Evolutionary conservation across 2,888 invertebrate genomes (phyloP), one percentile per base, ranked within the genome.

Genomic region (Drosophila mimetica): DNA sequence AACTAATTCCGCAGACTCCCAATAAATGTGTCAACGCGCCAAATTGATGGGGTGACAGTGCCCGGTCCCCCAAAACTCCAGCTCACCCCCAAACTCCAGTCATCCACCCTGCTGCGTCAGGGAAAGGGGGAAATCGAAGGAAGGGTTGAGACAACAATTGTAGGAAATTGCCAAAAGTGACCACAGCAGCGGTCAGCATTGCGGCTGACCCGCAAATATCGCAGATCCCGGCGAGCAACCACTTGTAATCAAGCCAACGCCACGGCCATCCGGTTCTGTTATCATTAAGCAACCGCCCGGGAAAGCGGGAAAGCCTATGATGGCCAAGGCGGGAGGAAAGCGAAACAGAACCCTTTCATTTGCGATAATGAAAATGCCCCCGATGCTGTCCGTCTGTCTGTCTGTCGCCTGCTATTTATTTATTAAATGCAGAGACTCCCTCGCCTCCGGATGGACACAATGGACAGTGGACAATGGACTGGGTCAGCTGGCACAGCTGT

Each of bases 161-260:
- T 57, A 67, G 80, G 74, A 86, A 81, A 88, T 87, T 86, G 77
- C 79, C 86, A 86, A 81, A 88, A 89, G 81, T 87, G 89, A 88
- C 86, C 88, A 84, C 75, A 83, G 75, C 77, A 77, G 75, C 72
- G 77, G 76, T 74, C 77, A 81, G 77, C 71, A 70, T 74, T 85
- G 69, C 75, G 81, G 66, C 63, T 39, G 30, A 51, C 42, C 36
- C 60, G 44, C 69, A 48, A 65, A 42, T 6, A 25, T 25, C 7
- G 7, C 25, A 25, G 6, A 22, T 51, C 66, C 67, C 37, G 50
- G 22, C 30, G 47, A 61, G 25, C 54, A 51, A 46, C 64, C 61
- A 51, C 51, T 71, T 66, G 55, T 60, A 59, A 57, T 74, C 67
- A 75, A 55, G 46, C 60, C 61, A 72, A 28, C 44, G 44, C 51